A percentile compares a stretch with the other conserved stretches of the same genome.
These are phyloP conservation scores for Morpho deidamia DNA, from an alignment of 2,888 invertebrate species.

Conservation along the genomic window DNA sequence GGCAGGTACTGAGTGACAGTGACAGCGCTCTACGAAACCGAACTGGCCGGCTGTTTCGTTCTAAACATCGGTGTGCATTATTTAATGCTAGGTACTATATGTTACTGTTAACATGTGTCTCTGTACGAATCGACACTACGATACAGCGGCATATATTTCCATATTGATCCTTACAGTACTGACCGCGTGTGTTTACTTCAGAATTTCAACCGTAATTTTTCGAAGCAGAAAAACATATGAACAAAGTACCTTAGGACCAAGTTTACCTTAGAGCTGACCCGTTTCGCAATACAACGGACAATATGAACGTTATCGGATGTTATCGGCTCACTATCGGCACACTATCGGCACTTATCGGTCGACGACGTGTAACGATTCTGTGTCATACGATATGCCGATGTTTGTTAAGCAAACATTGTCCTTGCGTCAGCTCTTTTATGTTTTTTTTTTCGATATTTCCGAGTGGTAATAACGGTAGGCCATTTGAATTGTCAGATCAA, in stretches of 20 bases:
- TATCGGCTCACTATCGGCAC: conserved; percentile 26
- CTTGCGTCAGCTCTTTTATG: conserved; percentile 25
- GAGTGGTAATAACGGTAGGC: conserved; percentile 3
- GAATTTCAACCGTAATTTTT: no score
- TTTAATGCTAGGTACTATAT: no score
- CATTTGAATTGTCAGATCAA: background rate
- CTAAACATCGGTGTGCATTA: no score
- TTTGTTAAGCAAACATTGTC: conserved; percentile 29
- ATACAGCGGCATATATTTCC: no score
- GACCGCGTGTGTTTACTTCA: no score
- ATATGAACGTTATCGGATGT: conserved; percentile 17
- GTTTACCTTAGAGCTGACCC: conserved; percentile 9
- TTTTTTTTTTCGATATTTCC: conserved; percentile 16
- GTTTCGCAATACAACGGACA: conserved; percentile 40
- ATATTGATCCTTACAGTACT: no score
- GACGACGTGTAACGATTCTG: conserved; percentile 35
- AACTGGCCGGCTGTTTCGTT: no score
- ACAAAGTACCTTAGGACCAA: background rate
- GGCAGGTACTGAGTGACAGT: no score
- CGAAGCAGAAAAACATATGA: no score
- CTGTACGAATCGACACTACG: no score
- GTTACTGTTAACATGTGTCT: no score
- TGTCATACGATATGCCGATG: conserved; percentile 26
- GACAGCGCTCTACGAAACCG: no score
- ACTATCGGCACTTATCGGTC: conserved; percentile 37